Evolutionary conservation across 2,113 vertebrate genomes (phyloP), one percentile per base, ranked within the genome.

Genomic region (Sisor rabdophorus): DNA sequence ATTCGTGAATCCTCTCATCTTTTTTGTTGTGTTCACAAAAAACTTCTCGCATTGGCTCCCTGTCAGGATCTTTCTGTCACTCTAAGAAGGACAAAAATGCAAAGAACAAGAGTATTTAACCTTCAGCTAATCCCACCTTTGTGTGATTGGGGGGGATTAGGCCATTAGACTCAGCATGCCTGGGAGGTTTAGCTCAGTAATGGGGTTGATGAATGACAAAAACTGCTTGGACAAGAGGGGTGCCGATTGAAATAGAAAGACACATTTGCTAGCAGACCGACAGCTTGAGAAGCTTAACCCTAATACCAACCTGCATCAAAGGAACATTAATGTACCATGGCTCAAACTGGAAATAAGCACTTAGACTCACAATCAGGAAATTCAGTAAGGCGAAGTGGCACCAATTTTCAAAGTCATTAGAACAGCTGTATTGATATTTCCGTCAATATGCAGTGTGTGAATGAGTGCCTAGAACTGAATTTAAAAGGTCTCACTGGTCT

Each of bases 41-140:
- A 80, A 53, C 83, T 82, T 81, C 77, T 80, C 88, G 87, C 87
- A 86, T 26, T 80, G 75, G 82, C 85, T 89, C 84, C 89, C 80
- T 84, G 81, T 85, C 70, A 19, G 89, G 90, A 91, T 91, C 91
- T 88, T 77, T 83, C 79, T 83, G 83, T 87, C 90, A 87, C 82
- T 72, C 82, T 86, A 89, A 89, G 89, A 88, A 89, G 89, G 88
- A 89, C 80, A 82, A 89, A 78, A 88, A 87, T 89, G 80, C 84
- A 82, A 87, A 85, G 86, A 91, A 90, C 83, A 87, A 81, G 85
- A 85, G 87, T 88, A 55, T 93, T 90, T 90, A 88, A 88, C 69
- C 85, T 90, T 73, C 86, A 85, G 87, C 84, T 90, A 86, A 86
- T 90, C 85, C 89, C 85, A 86, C 87, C 69, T 91, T 89, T 88